phyloP scores from a whole-genome alignment of 2,113 vertebrate genomes.

The Chionodraco myersi region DNA sequence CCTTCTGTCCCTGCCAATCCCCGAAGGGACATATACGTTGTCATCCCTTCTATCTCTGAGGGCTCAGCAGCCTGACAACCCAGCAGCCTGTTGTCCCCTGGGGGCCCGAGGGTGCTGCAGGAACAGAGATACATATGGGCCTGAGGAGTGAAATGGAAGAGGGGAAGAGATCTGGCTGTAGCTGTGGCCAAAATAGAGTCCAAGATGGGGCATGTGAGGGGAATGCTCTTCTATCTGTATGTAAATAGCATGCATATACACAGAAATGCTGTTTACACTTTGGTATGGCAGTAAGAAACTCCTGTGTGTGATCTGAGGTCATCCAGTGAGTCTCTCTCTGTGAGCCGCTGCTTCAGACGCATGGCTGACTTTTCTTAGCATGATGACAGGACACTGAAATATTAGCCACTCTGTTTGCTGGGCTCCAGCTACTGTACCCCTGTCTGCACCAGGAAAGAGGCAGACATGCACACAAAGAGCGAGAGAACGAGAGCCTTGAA shows the following conservation, averaged over 20 bases:
- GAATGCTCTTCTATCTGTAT: slow-evolving; percentile 2
- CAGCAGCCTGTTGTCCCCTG: slow-evolving; percentile 60
- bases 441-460: slow-evolving; percentile 43
- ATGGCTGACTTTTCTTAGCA: slow-evolving; percentile 71
- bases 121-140: slow-evolving; percentile 40
- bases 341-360: slow-evolving; percentile 35
- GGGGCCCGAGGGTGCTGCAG: slow-evolving; percentile 32
- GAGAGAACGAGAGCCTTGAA: neutral
- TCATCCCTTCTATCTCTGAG: slow-evolving; percentile 72
- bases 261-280: slow-evolving; percentile 26
- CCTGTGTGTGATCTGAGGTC: slow-evolving; percentile 29
- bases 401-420: slow-evolving; percentile 48
- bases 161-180: slow-evolving; percentile 20
- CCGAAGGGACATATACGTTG: slow-evolving; percentile 48
- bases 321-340: slow-evolving; percentile 23
- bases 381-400: slow-evolving; percentile 62
- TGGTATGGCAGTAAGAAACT: neutral
- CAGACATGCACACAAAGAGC: slow-evolving; percentile 15
- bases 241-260: slow-evolving; percentile 10
- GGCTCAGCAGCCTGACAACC: slow-evolving; percentile 75
- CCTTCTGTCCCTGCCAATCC: slow-evolving; percentile 46
- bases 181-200: slow-evolving; percentile 27
- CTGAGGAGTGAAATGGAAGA: slow-evolving; percentile 38
- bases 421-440: slow-evolving; percentile 51
- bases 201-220: neutral